phyloP scores from a whole-genome alignment of 1,140 invertebrate genomes.

The Apis florea region DNA sequence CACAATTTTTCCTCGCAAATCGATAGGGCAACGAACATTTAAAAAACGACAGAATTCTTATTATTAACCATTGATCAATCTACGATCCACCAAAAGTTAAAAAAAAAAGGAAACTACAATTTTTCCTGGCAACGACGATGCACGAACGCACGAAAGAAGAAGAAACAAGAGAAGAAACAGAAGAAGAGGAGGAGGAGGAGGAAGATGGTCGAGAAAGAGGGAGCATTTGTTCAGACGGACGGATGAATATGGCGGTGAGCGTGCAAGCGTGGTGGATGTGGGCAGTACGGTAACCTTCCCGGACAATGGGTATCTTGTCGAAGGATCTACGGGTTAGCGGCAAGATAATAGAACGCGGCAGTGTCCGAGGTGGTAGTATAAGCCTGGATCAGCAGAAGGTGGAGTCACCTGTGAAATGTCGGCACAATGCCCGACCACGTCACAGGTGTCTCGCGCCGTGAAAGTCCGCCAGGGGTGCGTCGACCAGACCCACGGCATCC shows the following conservation, averaged over 20 bases:
- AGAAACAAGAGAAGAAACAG: neutral
- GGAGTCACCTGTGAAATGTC: slow-evolving; percentile 50
- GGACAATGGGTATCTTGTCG: slow-evolving; percentile 44
- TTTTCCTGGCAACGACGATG: neutral
- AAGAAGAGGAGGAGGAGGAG: neutral
- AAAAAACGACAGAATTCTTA: too few species aligned
- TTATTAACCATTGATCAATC: too few species aligned
- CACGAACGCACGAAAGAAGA: too few species aligned
- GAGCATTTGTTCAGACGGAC: slow-evolving; percentile 16
- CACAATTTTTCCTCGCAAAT: too few species aligned
- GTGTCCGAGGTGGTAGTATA: slow-evolving; percentile 32
- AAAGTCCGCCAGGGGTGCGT: slow-evolving; percentile 17
- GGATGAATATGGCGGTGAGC: slow-evolving; percentile 11
- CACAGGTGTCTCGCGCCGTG: slow-evolving; percentile 34
- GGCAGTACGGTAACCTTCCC: slow-evolving; percentile 38
- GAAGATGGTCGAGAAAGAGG: neutral
- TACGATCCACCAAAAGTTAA: too few species aligned
- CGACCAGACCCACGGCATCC: slow-evolving; percentile 10
- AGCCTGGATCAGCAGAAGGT: slow-evolving; percentile 31
- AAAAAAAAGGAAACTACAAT: too few species aligned
- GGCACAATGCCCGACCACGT: slow-evolving; percentile 41
- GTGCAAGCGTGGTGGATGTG: slow-evolving; percentile 7
- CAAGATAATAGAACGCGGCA: slow-evolving; percentile 38
- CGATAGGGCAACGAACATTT: too few species aligned
- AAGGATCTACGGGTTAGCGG: slow-evolving; percentile 43